These are phyloP conservation scores for Mythimna impura DNA, from an alignment of 2,888 invertebrate species.

Conservation along the genomic window DNA sequence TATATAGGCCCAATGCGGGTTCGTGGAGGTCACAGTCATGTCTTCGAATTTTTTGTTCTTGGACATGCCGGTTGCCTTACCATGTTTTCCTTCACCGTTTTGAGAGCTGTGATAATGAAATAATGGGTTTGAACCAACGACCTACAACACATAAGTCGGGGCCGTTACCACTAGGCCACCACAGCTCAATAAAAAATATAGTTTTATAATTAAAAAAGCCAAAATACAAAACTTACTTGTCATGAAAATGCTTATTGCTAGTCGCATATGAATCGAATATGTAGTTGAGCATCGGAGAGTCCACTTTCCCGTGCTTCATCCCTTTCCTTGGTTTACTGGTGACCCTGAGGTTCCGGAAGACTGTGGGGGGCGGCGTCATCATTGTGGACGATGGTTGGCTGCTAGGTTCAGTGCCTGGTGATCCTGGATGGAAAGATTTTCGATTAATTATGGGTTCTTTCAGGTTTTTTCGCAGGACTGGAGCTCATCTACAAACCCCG, in stretches of 20 bases:
- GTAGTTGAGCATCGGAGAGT: slow-evolving; percentile 93
- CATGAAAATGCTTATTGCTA: slow-evolving; percentile 93
- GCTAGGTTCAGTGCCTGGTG: slow-evolving; percentile 71
- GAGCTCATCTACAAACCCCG: too few relatives aligned
- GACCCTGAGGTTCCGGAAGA: slow-evolving; percentile 72
- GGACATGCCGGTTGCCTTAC: too few relatives aligned
- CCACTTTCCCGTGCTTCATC: slow-evolving; percentile 88
- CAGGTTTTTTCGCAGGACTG: too few relatives aligned
- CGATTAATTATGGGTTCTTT: neutral
- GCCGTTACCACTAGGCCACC: too few relatives aligned
- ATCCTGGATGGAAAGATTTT: slow-evolving; percentile 53
- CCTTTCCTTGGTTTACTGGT: slow-evolving; percentile 79
- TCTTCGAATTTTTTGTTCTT: too few relatives aligned
- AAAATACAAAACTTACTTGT: slow-evolving; percentile 79
- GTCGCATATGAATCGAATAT: slow-evolving; percentile 93
- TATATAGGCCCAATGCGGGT: too few relatives aligned
- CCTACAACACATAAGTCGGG: too few relatives aligned
- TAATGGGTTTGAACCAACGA: too few relatives aligned
- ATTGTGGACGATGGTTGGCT: slow-evolving; percentile 59
- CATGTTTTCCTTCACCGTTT: too few relatives aligned
- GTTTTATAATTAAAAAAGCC: neutral
- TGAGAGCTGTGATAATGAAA: too few relatives aligned
- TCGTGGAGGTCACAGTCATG: too few relatives aligned
- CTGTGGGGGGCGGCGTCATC: slow-evolving; percentile 76
- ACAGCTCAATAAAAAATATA: too few relatives aligned